Base-by-base conservation (phyloP, 1,140 invertebrate species). In the Pogonus chalceus region DNA sequence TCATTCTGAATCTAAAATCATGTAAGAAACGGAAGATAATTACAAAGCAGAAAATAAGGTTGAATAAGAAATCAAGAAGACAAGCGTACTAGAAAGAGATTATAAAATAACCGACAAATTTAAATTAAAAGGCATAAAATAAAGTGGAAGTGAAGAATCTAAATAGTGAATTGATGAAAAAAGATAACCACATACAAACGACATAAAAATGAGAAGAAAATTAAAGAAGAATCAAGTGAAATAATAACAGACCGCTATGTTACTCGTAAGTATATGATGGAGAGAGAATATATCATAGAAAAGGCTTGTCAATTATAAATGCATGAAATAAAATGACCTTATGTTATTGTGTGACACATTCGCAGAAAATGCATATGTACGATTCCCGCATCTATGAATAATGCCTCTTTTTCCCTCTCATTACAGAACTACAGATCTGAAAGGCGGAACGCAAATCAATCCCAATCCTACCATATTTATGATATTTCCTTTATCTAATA, bases 1-100 rank as follows among this genome's bases (percentile, higher is more conserved):
- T n/a, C n/a, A n/a, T n/a, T n/a, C n/a, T n/a, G n/a, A n/a, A n/a
- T n/a, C n/a, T n/a, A n/a, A n/a, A n/a, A n/a, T n/a, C n/a, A n/a
- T n/a, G n/a, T n/a, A n/a, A 31, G 14, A 31, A 14, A 4, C 26
- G 26, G 4, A 31, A 43, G 9, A 16, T 43, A 43, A 43, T 43
- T 43, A 43, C 37, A 43, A 43, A 43, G 37, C 18, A 43, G 37
- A 43, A 43, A 43, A 43, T 9, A 12, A 12, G 18, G 18, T 43
- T 43, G 37, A 43, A 43, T 43, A 43, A 43, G 37, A 43, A 43
- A 43, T 43, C 37, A 43, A 43, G 37, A 43, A 9, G 37, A 43
- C 37, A 9, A 4, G 4, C 14, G 3, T 4, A 43, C 9, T 10
- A 43, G 37, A 43, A 43, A 43, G 37, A 18, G 37, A 43, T 43